phyloP scores from a whole-genome alignment of 2,888 invertebrate genomes.

The Temnothorax unifasciatus region DNA sequence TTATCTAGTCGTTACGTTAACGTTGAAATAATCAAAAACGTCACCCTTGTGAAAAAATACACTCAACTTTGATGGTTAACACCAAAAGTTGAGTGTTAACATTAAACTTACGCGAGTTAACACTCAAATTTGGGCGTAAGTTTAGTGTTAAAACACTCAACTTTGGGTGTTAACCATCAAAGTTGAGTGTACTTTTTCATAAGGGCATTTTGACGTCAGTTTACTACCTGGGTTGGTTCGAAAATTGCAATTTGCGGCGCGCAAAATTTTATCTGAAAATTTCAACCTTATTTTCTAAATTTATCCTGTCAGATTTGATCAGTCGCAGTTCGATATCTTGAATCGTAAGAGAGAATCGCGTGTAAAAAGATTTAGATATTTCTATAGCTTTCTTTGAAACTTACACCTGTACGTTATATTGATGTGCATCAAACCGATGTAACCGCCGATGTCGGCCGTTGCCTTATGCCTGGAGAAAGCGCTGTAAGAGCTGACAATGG shows the following conservation, averaged over 20 bases:
- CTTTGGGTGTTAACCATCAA: too few species aligned
- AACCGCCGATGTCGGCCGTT: constrained; percentile 95
- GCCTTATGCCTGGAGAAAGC: constrained; percentile 96
- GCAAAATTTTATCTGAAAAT: neutral
- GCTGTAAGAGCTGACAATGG: constrained; percentile 94
- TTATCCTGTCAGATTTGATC: neutral
- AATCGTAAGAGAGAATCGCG: neutral
- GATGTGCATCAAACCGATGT: constrained; percentile 97
- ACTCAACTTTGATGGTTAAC: too few species aligned
- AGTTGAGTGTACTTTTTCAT: too few species aligned
- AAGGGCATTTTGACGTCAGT: too few species aligned
- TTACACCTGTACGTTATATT: constrained; percentile 97
- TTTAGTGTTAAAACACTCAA: too few species aligned
- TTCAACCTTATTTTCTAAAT: neutral
- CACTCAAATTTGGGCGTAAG: too few species aligned
- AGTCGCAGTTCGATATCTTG: neutral
- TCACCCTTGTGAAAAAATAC: too few species aligned
- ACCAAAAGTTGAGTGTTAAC: too few species aligned
- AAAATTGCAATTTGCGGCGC: neutral
- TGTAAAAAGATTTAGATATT: neutral
- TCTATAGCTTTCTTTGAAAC: constrained; percentile 59
- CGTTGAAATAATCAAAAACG: too few species aligned
- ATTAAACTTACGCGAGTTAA: too few species aligned
- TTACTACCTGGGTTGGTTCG: too few species aligned
- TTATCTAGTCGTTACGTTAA: too few species aligned